Conservation (phyloP, 1,140 invertebrate genomes). For the Varroa destructor region DNA sequence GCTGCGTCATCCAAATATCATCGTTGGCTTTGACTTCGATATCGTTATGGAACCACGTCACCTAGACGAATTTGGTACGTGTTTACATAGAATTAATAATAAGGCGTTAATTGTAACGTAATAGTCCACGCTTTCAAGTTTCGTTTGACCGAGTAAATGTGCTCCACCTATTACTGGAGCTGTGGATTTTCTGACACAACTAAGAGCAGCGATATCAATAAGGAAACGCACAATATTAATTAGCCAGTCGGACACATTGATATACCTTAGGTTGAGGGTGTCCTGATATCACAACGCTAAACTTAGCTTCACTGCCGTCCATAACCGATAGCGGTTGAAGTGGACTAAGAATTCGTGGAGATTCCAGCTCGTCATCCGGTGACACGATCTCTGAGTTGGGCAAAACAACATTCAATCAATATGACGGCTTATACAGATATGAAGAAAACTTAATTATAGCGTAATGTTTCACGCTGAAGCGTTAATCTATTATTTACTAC, state of each 20-base stretch:
- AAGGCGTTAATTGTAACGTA: no score
- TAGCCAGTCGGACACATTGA: background rate
- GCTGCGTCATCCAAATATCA: constrained; percentile 59
- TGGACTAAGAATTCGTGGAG: constrained; percentile 59
- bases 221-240: no score
- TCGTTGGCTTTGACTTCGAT: constrained; percentile 58
- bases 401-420: background rate
- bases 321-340: constrained; percentile 63
- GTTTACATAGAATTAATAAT: background rate
- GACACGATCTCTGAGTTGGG: constrained; percentile 37
- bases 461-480: no score
- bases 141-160: no score
- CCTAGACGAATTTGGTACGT: constrained; percentile 46
- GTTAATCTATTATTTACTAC: no score
- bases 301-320: constrained; percentile 73
- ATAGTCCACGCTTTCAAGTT: no score
- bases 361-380: constrained; percentile 48
- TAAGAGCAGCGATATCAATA: no score
- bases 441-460: no score
- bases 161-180: no score
- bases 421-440: no score
- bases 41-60: constrained; percentile 66
- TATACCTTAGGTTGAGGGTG: constrained; percentile 20
- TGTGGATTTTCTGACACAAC: no score
- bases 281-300: constrained; percentile 42